Percentiles rank a stretch among this genome's conserved stretches.
These are phyloP conservation scores for Hirundo rustica DNA, from an alignment of 2,797 vertebrate species.

Conservation along the genomic window DNA sequence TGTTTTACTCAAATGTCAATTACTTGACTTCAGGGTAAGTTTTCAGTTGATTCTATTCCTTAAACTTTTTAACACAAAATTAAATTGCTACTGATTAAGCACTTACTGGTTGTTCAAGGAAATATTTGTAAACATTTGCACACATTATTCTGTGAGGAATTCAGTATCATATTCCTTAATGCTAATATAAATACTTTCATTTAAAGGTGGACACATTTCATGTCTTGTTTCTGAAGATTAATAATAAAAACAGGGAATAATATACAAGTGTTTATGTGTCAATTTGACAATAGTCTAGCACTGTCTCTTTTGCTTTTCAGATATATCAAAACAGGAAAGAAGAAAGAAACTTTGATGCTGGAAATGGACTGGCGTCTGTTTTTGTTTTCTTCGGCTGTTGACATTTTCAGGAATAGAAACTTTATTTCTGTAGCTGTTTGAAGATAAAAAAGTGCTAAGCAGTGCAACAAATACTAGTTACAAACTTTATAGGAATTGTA, in stretches of 20 bases:
- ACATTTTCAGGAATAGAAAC: background rate
- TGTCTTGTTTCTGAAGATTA: background rate
- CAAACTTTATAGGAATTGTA: background rate
- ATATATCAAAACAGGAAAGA: background rate
- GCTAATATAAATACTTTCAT: background rate
- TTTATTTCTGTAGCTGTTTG: conserved; percentile 3
- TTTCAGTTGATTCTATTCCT: background rate
- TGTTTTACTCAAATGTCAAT: background rate
- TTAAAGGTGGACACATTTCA: background rate
- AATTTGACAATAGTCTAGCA: background rate
- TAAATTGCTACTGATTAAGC: background rate
- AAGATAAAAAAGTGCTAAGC: conserved; percentile 4
- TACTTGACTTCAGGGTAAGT: background rate
- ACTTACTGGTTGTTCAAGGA: background rate
- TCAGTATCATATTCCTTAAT: background rate
- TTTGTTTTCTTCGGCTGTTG: background rate
- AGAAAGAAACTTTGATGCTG: background rate
- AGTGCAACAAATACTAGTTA: conserved; percentile 35
- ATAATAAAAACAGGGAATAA: background rate
- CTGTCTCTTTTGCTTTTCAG: background rate
- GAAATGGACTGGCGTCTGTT: background rate
- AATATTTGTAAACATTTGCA: background rate
- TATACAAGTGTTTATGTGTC: background rate
- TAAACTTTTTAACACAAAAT: background rate
- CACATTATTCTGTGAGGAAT: background rate